Evolutionary conservation across 2,113 vertebrate genomes (phyloP), one percentile per base, ranked within the genome.

Genomic region (Channa maculata): DNA sequence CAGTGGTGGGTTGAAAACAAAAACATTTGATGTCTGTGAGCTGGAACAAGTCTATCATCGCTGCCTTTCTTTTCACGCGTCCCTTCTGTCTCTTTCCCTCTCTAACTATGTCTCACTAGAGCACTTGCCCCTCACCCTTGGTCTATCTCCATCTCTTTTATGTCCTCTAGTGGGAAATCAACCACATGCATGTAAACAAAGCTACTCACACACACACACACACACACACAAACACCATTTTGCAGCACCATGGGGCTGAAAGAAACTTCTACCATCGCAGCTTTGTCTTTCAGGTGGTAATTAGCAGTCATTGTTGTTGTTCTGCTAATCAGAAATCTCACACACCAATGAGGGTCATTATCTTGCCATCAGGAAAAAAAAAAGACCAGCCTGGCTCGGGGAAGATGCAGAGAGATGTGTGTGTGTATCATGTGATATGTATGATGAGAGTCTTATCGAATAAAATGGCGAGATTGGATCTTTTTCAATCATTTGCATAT

Each of bases 261-360:
- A 89, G 79, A 72, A 89, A 87, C 84, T 83, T 65, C 77, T 83
- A 90, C 92, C 89, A 86, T 83, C 13, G 1, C 74, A 45, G 71
- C 67, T 85, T 86, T 84, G 89, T 92, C 87, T 92, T 88, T 88
- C 88, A 87, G 91, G 80, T 90, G 86, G 73, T 94, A 93, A 93
- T 93, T 93, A 94, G 85, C 86, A 81, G 86, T 77, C 84, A 91
- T 91, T 92, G 89, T 92, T 90, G 79, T 87, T 90, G 77, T 86
- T 81, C 73, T 66, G 84, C 88, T 91, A 89, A 93, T 93, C 91
- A 92, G 77, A 91, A 90, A 88, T 92, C 88, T 91, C 80, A 62
- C 76, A 82, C 77, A 86, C 73, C 79, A 80, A 79, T 68, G 64
- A 89, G 88, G 91, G 88, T 91, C 88, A 88, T 90, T 91, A 92